Evolutionary conservation across 2,113 vertebrate species (phyloP), one percentile per base, ranked within the genome.

Genomic region (Peromyscus polionotus): DNA sequence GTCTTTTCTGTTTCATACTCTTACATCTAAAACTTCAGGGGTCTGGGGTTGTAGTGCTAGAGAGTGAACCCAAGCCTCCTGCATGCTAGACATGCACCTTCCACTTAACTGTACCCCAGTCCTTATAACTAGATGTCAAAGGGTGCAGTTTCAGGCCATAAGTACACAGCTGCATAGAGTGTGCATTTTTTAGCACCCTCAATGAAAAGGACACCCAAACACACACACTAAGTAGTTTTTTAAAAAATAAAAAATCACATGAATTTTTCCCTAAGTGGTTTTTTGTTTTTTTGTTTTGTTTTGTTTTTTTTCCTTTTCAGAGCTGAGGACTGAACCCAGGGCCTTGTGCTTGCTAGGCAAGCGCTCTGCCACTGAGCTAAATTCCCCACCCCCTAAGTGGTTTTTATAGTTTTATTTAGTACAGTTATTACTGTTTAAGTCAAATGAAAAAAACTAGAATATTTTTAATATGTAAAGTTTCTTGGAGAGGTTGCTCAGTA

Each of bases 231-330:
- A 59, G 57, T 61, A 39, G 36, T 57, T 48, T 48, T 48, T 42
- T 42, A 42, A 57, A 16, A 84, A 42, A 28, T 9, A 36, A 19
- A 16, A 28, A 28, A 28, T 68, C 36, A 63, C 16, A 0, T 61
- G 10, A 68, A 28, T 79, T 42, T 85, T 91, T 93, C 65, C 59
- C n/a, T 45, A 91, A 93, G 81, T 89, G 65, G 28, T 91, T 94
- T 48, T 48, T 48, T 48, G 45, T 48, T 48, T 48, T 4, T 48
- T 48, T 4, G 5, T 48, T 42, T 42, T 42, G 3, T 42, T 42
- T 42, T 48, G 5, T 4, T 48, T 48, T 48, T 48, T 42, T 42
- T 42, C 45, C 45, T 48, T 48, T 48, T 48, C 45, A 48, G 45
- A 48, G 45, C 45, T 48, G 45, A 48, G 45, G 45, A 48, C 45